Evolutionary conservation across 1,140 invertebrate genomes (phyloP).

Genomic region (Prorops nasuta): DNA sequence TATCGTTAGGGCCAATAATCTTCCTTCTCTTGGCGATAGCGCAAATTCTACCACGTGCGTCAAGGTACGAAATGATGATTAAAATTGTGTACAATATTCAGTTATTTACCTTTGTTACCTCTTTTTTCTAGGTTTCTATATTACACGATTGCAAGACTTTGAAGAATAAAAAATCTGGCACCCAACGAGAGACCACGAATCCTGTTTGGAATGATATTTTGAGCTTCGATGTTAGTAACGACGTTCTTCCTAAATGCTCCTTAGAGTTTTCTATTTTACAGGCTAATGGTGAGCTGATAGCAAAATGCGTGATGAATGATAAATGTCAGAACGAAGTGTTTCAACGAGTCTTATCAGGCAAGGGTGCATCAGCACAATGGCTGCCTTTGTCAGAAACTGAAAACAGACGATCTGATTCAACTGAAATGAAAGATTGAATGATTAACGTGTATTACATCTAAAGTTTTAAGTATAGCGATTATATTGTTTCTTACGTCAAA

Average conservation of each 20-base stretch:
- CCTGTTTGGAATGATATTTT: slow-evolving; percentile 87
- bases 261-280: slow-evolving; percentile 60
- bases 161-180: slow-evolving; percentile 89
- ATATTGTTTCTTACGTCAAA: too few species aligned
- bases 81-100: not conserved
- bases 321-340: slow-evolving; percentile 58
- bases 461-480: too few species aligned
- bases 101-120: not conserved
- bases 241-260: slow-evolving; percentile 56
- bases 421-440: slow-evolving; percentile 17
- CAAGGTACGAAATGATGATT: slow-evolving; percentile 57
- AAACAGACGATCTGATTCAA: slow-evolving; percentile 6
- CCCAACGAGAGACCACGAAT: slow-evolving; percentile 79
- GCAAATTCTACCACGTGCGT: slow-evolving; percentile 76
- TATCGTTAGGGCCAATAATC: slow-evolving; percentile 76
- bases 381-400: slow-evolving; percentile 51
- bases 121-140: slow-evolving; percentile 59
- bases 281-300: slow-evolving; percentile 59
- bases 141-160: slow-evolving; percentile 73
- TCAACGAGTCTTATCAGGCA: slow-evolving; percentile 58
- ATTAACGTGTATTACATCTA: too few species aligned
- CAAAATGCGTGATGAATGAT: slow-evolving; percentile 53
- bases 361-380: slow-evolving; percentile 61
- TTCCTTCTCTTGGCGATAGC: slow-evolving; percentile 62
- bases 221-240: slow-evolving; percentile 74